Evolutionary conservation across 1,140 invertebrate genomes (phyloP), one percentile per base, ranked within the genome.

Genomic region (Brachionus angularis): DNA sequence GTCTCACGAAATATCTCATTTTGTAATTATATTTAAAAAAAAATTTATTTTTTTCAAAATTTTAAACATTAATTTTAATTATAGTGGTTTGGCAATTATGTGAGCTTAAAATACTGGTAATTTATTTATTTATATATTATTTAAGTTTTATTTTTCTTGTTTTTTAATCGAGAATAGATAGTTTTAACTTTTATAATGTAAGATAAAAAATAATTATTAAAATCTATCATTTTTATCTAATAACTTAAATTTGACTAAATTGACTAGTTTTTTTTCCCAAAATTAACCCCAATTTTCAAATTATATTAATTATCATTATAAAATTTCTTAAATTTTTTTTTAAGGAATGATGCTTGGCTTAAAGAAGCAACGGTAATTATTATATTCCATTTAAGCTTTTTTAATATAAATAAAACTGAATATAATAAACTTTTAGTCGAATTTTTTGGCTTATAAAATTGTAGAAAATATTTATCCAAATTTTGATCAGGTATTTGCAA

Each of bases 391-490:
- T n/a, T n/a, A n/a, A n/a, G n/a, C n/a, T n/a, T 33, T 55, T n/a
- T 53, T 3, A 29, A n/a, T n/a, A n/a, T 5, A 33, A 14, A 18
- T 53, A 18, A 33, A 53, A 33, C 0, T 31, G 16, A n/a, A 8
- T 31, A n/a, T 27, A n/a, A 31, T 31, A 16, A 33, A 27, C 0
- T 5, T 34, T 1, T 16, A 55, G 29, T 55, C 44, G 10, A 69
- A 34, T 39, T 69, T 18, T 34, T 39, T 83, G 21, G 76, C 79
- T 46, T 77, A 78, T 46, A 61, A 75, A 8, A 76, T 74, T 8
- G 4, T 78, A 5, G 73, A 80, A n/a, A 78, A 89, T 84, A 86
- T 91, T 0, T 87, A 89, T 76, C 89, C 87, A 33, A 84, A 87
- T 5, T 92, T 90, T 89, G 87, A 88, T 76, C 85, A 89, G 71